These are phyloP conservation scores for Zygothrica quintamaculata DNA, from an alignment of 2,888 invertebrate genomes.

Conservation along the genomic window DNA sequence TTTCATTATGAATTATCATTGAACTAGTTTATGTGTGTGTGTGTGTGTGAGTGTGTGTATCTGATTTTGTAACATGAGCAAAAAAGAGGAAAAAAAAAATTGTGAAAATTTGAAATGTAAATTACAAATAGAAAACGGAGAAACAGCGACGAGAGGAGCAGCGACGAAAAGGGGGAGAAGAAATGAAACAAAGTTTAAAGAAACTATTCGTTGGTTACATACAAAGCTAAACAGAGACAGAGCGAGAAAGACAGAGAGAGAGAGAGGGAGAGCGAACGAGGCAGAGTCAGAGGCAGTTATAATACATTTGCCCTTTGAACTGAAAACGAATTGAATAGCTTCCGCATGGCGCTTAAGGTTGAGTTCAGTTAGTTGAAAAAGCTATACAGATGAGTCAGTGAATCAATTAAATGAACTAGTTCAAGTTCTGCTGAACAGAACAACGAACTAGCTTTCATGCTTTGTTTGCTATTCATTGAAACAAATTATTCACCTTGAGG, in stretches of 20 bases:
- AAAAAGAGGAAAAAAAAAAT: constrained; percentile 42
- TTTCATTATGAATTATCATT: constrained; percentile 65
- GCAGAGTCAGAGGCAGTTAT: background rate
- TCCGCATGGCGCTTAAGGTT: no score
- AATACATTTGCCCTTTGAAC: no score
- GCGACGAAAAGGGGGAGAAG: background rate
- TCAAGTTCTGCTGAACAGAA: no score
- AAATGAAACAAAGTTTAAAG: constrained; percentile 26
- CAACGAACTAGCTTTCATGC: no score
- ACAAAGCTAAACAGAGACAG: background rate
- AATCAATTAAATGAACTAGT: background rate
- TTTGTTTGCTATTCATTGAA: no score
- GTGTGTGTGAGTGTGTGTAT: constrained; percentile 34
- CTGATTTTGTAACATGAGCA: constrained; percentile 61
- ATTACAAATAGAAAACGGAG: constrained; percentile 44
- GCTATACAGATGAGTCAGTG: no score
- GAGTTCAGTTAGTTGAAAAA: no score
- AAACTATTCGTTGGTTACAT: background rate
- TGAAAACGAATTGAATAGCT: no score
- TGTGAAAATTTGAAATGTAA: constrained; percentile 79
- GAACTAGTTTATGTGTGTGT: constrained; percentile 60
- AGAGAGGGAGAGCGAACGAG: constrained; percentile 1
- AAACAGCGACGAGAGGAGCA: no score
- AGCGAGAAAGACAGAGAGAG: background rate
- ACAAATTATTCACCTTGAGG: no score